Evolutionary conservation across 2,797 vertebrate species (phyloP), one percentile per base, ranked within the genome.

Genomic region (Gobionotothen gibberifrons): DNA sequence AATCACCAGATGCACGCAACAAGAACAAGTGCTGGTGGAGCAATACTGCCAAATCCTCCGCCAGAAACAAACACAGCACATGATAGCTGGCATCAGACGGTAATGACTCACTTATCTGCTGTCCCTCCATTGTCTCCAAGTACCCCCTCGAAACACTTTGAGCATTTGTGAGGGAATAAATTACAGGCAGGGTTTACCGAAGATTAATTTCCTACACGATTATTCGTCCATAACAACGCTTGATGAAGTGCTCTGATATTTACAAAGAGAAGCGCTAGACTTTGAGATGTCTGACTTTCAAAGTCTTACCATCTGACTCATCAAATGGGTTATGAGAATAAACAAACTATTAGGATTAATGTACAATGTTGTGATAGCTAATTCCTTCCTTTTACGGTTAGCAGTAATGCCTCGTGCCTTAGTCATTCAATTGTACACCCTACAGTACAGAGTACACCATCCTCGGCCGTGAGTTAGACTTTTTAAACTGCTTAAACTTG

Each of bases 371-470:
- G 21, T 66, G 51, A 69, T 68, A 52, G 60, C 47, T 64, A 48
- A 51, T 54, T 47, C 39, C 39, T 69, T 44, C 69, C 72, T 83
- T 88, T 79, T 76, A 81, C 79, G 77, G 72, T 67, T 26, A 29
- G 17, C 19, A 9, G 15, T 10, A 26, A 39, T 42, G 6, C 36
- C 49, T 49, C 17, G 46, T 40, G 43, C 19, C n/a, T 69, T 43
- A 63, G 51, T 75, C 57, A 60, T 69, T 59, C 43, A 42, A 40
- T 53, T 5, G 43, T 32, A 57, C 54, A 43, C n/a, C 56, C 44
- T n/a, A 10, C 56, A 55, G 16, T 26, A 46, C 22, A 46, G 21
- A 72, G 14, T 4, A 9, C 21, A 60, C 44, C 1, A 10, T 54
- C 14, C 19, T 72, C 56, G 47, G 47, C 43, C 19, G 17, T 13